A percentile compares a stretch with the other conserved stretches of the same genome.
Conservation (phyloP, 1,140 invertebrate genomes). For the Drosophila rufa region DNA sequence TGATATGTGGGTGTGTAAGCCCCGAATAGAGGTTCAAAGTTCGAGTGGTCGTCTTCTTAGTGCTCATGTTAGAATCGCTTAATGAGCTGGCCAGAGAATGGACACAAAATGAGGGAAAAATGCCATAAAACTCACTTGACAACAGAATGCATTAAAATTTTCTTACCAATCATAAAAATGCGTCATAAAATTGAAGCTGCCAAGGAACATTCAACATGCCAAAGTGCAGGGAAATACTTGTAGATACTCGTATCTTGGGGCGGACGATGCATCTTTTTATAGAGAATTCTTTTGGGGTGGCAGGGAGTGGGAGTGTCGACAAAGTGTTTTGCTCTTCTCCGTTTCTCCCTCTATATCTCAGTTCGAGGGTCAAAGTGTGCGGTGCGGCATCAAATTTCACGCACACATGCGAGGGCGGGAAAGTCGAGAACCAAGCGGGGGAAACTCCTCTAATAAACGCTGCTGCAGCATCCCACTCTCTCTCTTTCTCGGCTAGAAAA, state of each 20-base stretch:
- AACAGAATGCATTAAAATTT: conserved; percentile 76
- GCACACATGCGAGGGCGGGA: conserved; percentile 36
- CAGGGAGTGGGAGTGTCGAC: conserved; percentile 63
- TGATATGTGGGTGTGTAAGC: conserved; percentile 6
- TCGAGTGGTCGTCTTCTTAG: conserved; percentile 9
- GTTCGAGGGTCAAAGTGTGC: conserved; percentile 58
- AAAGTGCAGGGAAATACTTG: conserved; percentile 23
- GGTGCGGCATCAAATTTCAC: conserved; percentile 55
- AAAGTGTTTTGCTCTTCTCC: conserved; percentile 56
- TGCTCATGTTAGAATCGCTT: conserved; percentile 9
- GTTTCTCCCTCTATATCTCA: conserved; percentile 4
- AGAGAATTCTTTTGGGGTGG: conserved; percentile 34
- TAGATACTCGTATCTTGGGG: conserved; percentile 18
- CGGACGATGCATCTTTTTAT: conserved; percentile 64
- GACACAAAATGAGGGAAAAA: conserved; percentile 17
- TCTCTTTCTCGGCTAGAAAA: conserved; percentile 3
- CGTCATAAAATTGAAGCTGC: conserved; percentile 72
- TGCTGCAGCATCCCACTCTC: conserved; percentile 6
- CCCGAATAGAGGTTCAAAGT: conserved; percentile 24
- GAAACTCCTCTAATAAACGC: conserved; percentile 30
- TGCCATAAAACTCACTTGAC: conserved; percentile 63
- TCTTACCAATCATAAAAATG: conserved; percentile 70
- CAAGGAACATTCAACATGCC: conserved; percentile 41
- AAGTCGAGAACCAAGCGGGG: neutral
- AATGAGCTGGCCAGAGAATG: conserved; percentile 34